Evolutionary conservation across 2,113 vertebrate species (phyloP).

Genomic region (Xiphophorus couchianus): DNA sequence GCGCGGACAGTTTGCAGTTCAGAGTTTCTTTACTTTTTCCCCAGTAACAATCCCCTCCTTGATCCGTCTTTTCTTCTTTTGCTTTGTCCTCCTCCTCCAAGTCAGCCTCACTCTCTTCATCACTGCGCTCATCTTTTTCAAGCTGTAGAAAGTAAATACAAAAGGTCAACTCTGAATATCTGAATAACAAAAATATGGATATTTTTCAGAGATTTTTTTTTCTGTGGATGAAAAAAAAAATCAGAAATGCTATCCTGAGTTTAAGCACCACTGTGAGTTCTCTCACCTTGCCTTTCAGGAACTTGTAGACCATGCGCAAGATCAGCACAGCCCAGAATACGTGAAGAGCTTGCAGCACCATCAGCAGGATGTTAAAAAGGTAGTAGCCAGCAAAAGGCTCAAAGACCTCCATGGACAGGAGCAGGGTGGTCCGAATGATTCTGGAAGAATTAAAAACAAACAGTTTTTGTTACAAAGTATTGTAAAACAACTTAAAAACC

Average conservation of each 20-base stretch:
- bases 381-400: slow-evolving; percentile 90
- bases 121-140: slow-evolving; percentile 91
- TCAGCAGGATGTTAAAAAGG: slow-evolving; percentile 86
- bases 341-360: slow-evolving; percentile 87
- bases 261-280: slow-evolving; percentile 12
- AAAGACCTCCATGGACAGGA: slow-evolving; percentile 84
- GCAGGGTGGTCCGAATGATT: slow-evolving; percentile 85
- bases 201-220: too few species aligned
- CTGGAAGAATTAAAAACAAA: slow-evolving; percentile 59
- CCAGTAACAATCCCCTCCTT: slow-evolving; percentile 60
- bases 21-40: slow-evolving; percentile 73
- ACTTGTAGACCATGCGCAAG: slow-evolving; percentile 87
- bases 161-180: not conserved
- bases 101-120: slow-evolving; percentile 82
- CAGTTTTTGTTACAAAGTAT: too few species aligned
- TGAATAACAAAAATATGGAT: not conserved
- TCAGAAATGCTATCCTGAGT: too few species aligned
- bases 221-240: too few species aligned
- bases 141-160: slow-evolving; percentile 73
- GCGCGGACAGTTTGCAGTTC: slow-evolving; percentile 56
- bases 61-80: slow-evolving; percentile 76
- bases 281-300: slow-evolving; percentile 86
- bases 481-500: not conserved
- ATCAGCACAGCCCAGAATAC: slow-evolving; percentile 92
- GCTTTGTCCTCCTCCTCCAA: slow-evolving; percentile 83